Conservation (phyloP, 2,113 vertebrate genomes). For the Callithrix jacchus region DNA sequence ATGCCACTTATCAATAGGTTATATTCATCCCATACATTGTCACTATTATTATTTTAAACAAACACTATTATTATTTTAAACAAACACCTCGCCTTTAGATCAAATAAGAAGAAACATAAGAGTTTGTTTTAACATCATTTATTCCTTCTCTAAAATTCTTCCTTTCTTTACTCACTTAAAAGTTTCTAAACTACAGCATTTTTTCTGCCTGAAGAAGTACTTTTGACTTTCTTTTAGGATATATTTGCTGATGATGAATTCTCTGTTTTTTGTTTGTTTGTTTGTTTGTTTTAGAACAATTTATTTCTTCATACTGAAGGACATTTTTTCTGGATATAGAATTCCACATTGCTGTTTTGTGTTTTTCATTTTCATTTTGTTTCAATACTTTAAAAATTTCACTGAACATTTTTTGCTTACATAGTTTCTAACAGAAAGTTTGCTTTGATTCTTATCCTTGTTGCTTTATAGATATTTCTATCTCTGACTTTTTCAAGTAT, state of each 20-base stretch:
- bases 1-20: not conserved
- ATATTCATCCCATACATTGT: not conserved
- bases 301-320: not conserved
- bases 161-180: not conserved
- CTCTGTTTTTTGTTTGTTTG: too few relatives aligned
- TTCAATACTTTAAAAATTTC: not conserved
- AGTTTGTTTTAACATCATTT: not conserved
- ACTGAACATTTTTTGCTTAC: not conserved
- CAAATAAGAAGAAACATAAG: not conserved
- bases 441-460: not conserved
- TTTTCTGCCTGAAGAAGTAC: not conserved
- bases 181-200: not conserved
- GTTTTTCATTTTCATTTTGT: not conserved
- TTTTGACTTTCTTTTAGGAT: not conserved
- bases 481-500: not conserved
- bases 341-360: not conserved
- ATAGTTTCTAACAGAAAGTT: not conserved
- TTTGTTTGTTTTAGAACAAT: not conserved
- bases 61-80: not conserved
- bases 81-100: not conserved
- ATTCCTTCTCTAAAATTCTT: not conserved
- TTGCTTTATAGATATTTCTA: not conserved
- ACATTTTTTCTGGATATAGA: not conserved
- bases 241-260: not conserved
- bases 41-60: not conserved